A percentile compares a stretch with the other conserved stretches of the same genome.
Evolutionary conservation across 2,797 vertebrate genomes (phyloP).

Genomic region (Acestrorhynchus altus): DNA sequence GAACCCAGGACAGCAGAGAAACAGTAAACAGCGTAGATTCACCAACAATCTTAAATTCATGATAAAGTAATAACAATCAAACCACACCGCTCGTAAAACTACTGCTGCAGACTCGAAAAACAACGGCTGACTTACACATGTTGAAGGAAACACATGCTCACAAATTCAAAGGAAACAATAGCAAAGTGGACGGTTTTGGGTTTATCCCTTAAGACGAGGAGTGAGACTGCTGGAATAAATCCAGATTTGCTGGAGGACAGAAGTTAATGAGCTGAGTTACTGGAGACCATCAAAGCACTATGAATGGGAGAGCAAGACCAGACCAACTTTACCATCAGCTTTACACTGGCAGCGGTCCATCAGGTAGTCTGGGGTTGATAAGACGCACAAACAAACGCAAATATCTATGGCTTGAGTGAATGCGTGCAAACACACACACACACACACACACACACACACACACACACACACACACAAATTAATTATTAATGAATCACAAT

Average conservation of each 20-base stretch:
- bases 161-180: neutral
- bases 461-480: neutral
- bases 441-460: conserved; percentile 1
- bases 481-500: no score
- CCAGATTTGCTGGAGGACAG: conserved; percentile 28
- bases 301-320: conserved; percentile 11
- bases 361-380: neutral
- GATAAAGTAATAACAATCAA: neutral
- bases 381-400: conserved; percentile 5
- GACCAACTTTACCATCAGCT: neutral
- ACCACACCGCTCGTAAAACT: neutral
- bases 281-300: neutral
- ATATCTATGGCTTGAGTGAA: conserved; percentile 5
- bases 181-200: neutral
- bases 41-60: neutral
- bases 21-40: neutral
- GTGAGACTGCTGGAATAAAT: conserved; percentile 36
- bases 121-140: neutral
- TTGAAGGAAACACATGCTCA: neutral
- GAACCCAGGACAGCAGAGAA: neutral
- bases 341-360: neutral
- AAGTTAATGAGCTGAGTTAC: conserved; percentile 25
- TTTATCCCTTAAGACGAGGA: neutral
- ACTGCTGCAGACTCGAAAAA: neutral
- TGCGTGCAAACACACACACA: neutral